phyloP scores from a whole-genome alignment of 2,113 vertebrate species.

The Astatoreochromis straeleni region DNA sequence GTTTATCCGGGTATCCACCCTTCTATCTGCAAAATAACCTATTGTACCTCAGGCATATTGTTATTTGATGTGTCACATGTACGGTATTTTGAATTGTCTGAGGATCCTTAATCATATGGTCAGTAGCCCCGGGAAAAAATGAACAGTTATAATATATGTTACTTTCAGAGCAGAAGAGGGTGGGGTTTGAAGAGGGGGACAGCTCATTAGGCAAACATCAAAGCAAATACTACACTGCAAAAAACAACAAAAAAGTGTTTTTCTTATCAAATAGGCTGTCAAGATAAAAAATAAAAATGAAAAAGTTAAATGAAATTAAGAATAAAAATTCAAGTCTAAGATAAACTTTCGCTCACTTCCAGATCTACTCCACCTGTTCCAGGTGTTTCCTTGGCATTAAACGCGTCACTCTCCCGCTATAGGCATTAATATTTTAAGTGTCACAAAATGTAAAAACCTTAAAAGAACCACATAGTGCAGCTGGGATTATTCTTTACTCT shows the following conservation, averaged over 20 bases:
- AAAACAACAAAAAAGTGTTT: background rate
- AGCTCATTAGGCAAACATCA: slow-evolving; percentile 34
- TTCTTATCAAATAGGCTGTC: background rate
- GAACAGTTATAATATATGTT: slow-evolving; percentile 41
- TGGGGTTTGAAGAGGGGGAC: background rate
- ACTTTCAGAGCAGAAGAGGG: background rate
- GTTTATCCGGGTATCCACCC: slow-evolving; percentile 71
- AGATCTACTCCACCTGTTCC: slow-evolving; percentile 13
- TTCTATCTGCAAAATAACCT: slow-evolving; percentile 66
- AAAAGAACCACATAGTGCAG: background rate
- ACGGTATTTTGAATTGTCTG: slow-evolving; percentile 49
- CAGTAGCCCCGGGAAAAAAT: slow-evolving; percentile 28
- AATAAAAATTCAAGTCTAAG: background rate
- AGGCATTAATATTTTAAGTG: background rate
- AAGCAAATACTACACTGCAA: background rate
- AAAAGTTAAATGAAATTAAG: background rate
- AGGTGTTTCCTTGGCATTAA: background rate
- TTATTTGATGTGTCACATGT: slow-evolving; percentile 61
- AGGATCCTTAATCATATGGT: slow-evolving; percentile 59
- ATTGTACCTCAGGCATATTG: slow-evolving; percentile 64
- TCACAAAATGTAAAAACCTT: background rate
- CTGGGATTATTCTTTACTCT: background rate
- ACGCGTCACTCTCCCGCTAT: background rate
- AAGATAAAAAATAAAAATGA: background rate
- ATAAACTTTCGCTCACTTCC: background rate